Evolutionary conservation across 2,113 vertebrate species (phyloP), one percentile per base, ranked within the genome.

Genomic region (Megaceryle torquata): DNA sequence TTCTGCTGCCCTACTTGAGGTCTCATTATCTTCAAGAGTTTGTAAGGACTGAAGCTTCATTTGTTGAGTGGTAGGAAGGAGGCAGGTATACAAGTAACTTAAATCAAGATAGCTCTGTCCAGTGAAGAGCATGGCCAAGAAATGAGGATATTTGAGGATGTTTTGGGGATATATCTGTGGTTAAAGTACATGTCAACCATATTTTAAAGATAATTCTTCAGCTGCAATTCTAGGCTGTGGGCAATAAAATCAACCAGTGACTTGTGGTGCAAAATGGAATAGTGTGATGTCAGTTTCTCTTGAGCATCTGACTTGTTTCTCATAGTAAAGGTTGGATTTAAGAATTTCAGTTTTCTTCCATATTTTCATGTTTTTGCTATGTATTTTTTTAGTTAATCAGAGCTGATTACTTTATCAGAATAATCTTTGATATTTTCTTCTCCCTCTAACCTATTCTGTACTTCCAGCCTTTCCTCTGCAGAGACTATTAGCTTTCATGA

Each of bases 181-280:
- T 48, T 71, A 5, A 9, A 46, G 9, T n/a, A 24, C 0, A 1
- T 51, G 19, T 61, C 39, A 54, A 15, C 2, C 1, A 1, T 61
- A 33, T 88, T 80, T 74, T 74, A 50, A 61, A 41, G 35, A 35
- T 2, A 78, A 29, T 75, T 60, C 3, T 71, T 74, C 37, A 46
- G 6, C 20, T 86, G 29, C 12, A 41, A 2, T 19, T 95, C 25
- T 31, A 29, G 33, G 16, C 48, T 80, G 12, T 44, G 33, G 10
- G 10, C 19, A 77, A 28, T 67, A 85, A 59, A 68, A 78, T 43
- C 4, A 2, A 24, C 24, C 5, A 65, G 11, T 4, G 10, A 19
- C 18, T 68, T 29, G 39, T 35, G 25, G 24, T 14, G 56, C 2
- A n/a, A 37, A 93, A 3, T 19, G 46, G 14, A 31, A 69, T 37